Base-by-base conservation (phyloP, 2,797 vertebrate species). In the Megaceryle alcyon region DNA sequence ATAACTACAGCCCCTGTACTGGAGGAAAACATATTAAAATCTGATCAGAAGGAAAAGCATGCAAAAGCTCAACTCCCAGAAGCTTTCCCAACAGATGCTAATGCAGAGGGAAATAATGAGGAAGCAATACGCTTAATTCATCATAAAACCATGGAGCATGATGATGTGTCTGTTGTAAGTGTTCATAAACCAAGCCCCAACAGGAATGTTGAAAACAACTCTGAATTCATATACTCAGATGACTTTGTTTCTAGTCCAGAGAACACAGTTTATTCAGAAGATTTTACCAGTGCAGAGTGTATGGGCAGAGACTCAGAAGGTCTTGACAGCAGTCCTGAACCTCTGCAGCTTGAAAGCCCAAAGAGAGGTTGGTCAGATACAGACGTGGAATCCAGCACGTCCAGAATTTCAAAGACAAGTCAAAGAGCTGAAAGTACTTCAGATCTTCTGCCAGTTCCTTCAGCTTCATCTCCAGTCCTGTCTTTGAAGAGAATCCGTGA, bases 201-300 rank as follows among this genome's bases (percentile, higher is more conserved):
- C 41, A 95, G 80, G 9, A 97, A 90, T 54, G 78, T 64, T 88
- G 93, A 86, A 82, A 97, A 93, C 88, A 94, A 91, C 72, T 94
- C 93, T 35, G 95, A 97, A 79, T 95, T 96, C 28, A 94, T 95
- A 21, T 97, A 97, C 68, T 98, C 98, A 9, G 97, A 97, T 77
- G 97, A 98, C 83, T 97, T 98, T 4, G 4, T 95, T 51, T 92
- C 89, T 71, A 98, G 97, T 84, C 84, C 92, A 39, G 97, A 98
- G 71, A 97, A 97, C 29, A 97, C 97, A 18, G 89, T 96, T 57
- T 98, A 98, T 80, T 98, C 97, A 12, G 99, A 99, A 94, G 98
- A 99, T 95, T 99, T 99, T 87, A 98, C 94, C 86, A 98, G 98
- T 76, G 75, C 97, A 6, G 98, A 98, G n/a, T 94, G 97, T 57